Evolutionary conservation across 1,140 invertebrate genomes (phyloP).

Genomic region (Cotesia typhae): DNA sequence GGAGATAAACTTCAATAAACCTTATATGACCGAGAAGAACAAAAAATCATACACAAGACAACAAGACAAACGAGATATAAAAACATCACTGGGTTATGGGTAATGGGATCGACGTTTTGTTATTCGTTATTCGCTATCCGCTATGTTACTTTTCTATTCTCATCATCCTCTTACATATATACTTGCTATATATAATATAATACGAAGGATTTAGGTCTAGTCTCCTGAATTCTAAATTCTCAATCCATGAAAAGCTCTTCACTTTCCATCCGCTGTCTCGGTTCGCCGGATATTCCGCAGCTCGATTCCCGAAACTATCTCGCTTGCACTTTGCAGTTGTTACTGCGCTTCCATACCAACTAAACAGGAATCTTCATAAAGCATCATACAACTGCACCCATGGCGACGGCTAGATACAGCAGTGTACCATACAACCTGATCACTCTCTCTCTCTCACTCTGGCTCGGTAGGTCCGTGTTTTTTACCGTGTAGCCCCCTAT

Average conservation of each 20-base stretch:
- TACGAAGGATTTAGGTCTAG: too few species aligned
- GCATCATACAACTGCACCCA: too few species aligned
- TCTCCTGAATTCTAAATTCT: too few species aligned
- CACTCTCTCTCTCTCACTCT: slow-evolving; percentile 32
- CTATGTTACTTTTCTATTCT: slow-evolving; percentile 64
- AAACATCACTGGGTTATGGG: slow-evolving; percentile 56
- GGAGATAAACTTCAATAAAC: background rate
- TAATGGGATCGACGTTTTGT: slow-evolving; percentile 68
- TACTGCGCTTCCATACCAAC: slow-evolving; percentile 29
- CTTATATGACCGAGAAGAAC: background rate
- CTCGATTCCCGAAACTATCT: slow-evolving; percentile 13
- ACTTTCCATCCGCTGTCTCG: slow-evolving; percentile 45
- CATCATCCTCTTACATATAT: slow-evolving; percentile 41
- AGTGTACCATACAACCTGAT: background rate
- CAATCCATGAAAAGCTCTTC: slow-evolving; percentile 38
- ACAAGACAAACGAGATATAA: too few species aligned
- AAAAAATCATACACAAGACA: slow-evolving; percentile 2
- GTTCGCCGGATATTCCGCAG: slow-evolving; percentile 52
- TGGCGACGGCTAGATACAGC: too few species aligned
- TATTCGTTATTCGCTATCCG: slow-evolving; percentile 44
- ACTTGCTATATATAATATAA: too few species aligned
- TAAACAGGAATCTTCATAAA: slow-evolving; percentile 11
- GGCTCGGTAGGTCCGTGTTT: slow-evolving; percentile 32
- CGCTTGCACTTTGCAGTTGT: background rate
- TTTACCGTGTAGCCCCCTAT: slow-evolving; percentile 59